Evolutionary conservation across 2,113 vertebrate species (phyloP).

Genomic region (Gila orcuttii): DNA sequence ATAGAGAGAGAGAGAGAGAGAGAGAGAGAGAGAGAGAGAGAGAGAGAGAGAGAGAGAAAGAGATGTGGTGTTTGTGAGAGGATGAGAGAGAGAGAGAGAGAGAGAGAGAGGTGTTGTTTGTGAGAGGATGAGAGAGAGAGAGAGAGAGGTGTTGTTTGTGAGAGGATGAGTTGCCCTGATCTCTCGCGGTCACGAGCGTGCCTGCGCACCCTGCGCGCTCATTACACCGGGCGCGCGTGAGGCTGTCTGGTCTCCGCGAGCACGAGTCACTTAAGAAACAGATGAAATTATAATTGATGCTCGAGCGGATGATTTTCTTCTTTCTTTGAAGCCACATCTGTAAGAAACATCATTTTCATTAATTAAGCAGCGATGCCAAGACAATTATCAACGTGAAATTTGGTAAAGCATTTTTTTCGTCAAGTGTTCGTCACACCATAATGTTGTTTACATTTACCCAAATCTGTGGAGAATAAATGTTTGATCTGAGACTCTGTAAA

Average conservation of each 20-base stretch:
- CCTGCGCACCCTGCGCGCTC: conserved; percentile 21
- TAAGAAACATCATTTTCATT: background rate
- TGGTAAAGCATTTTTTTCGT: background rate
- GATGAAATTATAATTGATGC: conserved; percentile 7
- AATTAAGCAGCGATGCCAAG: background rate
- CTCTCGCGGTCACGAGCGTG: conserved; percentile 21
- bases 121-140: background rate
- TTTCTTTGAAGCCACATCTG: background rate
- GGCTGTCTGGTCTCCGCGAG: conserved; percentile 2
- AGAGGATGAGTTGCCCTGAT: conserved; percentile 9
- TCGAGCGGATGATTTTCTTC: background rate
- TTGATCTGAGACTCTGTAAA: background rate
- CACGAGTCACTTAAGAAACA: conserved; percentile 7
- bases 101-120: background rate
- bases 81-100: background rate
- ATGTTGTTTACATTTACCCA: background rate
- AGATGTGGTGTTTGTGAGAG: no score
- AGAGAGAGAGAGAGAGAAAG: background rate
- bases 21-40: background rate
- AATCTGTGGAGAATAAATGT: background rate
- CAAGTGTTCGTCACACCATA: background rate
- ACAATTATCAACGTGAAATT: background rate
- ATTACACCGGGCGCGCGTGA: conserved; percentile 24
- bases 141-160: background rate
- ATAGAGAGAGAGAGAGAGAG: background rate